These are phyloP conservation scores for Apodemia duryi DNA, from an alignment of 2,888 invertebrate species.

Conservation along the genomic window DNA sequence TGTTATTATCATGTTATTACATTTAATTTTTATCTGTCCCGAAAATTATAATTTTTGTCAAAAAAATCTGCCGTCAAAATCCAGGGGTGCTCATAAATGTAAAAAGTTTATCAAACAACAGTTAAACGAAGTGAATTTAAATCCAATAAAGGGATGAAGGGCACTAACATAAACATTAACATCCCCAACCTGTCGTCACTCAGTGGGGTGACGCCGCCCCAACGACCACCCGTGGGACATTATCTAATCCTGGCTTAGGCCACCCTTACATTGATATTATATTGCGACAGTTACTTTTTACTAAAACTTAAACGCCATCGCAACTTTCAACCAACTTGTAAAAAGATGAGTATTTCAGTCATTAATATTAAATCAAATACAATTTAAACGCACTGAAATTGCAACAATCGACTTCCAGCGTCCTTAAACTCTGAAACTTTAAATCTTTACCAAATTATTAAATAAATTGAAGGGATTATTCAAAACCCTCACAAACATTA, in stretches of 20 bases:
- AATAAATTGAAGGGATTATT: too few species aligned
- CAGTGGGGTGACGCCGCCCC: conserved; percentile 36
- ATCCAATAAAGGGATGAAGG: conserved; percentile 44
- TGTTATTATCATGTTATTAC: background rate
- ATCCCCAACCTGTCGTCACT: conserved; percentile 52
- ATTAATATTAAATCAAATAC: too few species aligned
- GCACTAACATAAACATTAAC: conserved; percentile 42
- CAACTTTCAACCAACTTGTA: too few species aligned
- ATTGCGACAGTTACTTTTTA: conserved; percentile 63
- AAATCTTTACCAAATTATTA: too few species aligned
- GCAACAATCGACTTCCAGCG: too few species aligned
- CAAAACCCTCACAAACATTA: too few species aligned
- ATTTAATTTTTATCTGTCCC: conserved; percentile 21
- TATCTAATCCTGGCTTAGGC: conserved; percentile 47
- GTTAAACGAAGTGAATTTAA: conserved; percentile 26
- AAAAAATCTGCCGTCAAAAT: conserved; percentile 1
- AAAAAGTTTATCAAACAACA: conserved; percentile 8
- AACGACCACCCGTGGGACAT: conserved; percentile 70
- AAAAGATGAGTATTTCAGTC: too few species aligned
- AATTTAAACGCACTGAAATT: too few species aligned
- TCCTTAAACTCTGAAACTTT: too few species aligned
- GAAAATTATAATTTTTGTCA: background rate
- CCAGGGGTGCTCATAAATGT: conserved; percentile 5
- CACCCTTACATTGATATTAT: conserved; percentile 20
- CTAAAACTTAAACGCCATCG: conserved; percentile 20